Evolutionary conservation across 64 coral and sea anemone genomes (phyloP).

Genomic region (Pocillopora verrucosa): DNA sequence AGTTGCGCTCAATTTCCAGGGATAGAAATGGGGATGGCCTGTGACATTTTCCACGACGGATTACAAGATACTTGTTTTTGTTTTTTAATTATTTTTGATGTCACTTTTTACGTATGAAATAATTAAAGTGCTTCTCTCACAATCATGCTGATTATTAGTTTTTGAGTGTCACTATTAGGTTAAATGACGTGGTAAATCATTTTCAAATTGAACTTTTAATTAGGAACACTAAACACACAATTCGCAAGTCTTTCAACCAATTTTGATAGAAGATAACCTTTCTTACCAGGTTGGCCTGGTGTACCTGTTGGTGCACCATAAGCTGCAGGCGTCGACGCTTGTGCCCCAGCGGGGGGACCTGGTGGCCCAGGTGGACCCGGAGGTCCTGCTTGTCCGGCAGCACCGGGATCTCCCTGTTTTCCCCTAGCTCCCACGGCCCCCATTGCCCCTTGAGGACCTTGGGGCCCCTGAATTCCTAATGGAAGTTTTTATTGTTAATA

Average conservation of each 20-base stretch:
- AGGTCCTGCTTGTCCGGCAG: constrained; percentile 60
- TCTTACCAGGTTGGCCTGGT: constrained; percentile 34
- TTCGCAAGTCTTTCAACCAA: neutral
- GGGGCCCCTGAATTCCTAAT: neutral
- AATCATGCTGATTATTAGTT: no score
- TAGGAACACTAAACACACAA: no score
- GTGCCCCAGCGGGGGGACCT: constrained; percentile 46
- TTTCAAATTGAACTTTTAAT: no score
- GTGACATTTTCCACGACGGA: no score
- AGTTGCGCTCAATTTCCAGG: no score
- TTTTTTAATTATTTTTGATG: no score
- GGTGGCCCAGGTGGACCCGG: constrained; percentile 58
- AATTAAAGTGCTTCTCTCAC: no score
- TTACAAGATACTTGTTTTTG: no score
- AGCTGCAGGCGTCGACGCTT: neutral
- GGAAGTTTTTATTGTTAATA: neutral
- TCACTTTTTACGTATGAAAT: no score
- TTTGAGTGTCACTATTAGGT: no score
- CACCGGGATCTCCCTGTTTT: constrained; percentile 61
- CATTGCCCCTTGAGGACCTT: neutral
- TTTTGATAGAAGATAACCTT: neutral
- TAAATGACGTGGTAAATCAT: no score
- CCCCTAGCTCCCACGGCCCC: constrained; percentile 48
- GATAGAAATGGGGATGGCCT: no score
- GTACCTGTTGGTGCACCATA: constrained; percentile 23